These are phyloP conservation scores for Geotrypetes seraphini DNA, from an alignment of 2,797 vertebrate species.

Conservation along the genomic window DNA sequence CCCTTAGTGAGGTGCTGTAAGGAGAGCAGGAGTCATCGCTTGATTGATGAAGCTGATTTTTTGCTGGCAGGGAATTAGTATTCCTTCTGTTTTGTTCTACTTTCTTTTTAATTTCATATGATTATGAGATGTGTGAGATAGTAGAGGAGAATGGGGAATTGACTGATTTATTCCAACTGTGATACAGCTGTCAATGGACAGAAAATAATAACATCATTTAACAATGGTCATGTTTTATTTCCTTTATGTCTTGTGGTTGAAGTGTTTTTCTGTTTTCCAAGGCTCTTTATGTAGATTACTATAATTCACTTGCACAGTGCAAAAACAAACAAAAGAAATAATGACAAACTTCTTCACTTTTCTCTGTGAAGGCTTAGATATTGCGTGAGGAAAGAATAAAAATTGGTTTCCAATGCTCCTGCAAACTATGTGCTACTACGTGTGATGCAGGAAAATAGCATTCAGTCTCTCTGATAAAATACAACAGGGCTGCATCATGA, in stretches of 20 bases:
- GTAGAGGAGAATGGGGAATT: too few species aligned
- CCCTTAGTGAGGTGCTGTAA: too few species aligned
- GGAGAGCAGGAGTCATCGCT: too few species aligned
- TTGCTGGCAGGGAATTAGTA: too few species aligned
- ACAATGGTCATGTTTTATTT: background rate
- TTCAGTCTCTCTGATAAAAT: conserved; percentile 15
- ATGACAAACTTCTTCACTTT: conserved; percentile 16
- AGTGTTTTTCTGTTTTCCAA: conserved; percentile 16
- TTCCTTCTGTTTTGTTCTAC: too few species aligned
- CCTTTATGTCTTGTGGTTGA: conserved; percentile 3
- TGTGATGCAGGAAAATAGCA: conserved; percentile 18
- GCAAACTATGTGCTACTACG: conserved; percentile 22
- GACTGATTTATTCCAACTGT: too few species aligned
- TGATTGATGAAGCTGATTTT: too few species aligned
- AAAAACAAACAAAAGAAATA: too few species aligned
- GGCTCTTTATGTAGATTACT: conserved; percentile 13
- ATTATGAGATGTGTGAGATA: too few species aligned
- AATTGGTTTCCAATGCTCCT: conserved; percentile 29
- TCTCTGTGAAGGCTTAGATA: conserved; percentile 16
- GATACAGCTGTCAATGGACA: background rate
- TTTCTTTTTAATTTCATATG: too few species aligned
- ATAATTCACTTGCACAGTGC: conserved; percentile 18
- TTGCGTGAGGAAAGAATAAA: conserved; percentile 12
- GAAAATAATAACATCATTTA: conserved; percentile 7
- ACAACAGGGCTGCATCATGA: conserved; percentile 9